Evolutionary conservation across 1,140 invertebrate genomes (phyloP), one percentile per base, ranked within the genome.

Genomic region (Drosophila sproati): DNA sequence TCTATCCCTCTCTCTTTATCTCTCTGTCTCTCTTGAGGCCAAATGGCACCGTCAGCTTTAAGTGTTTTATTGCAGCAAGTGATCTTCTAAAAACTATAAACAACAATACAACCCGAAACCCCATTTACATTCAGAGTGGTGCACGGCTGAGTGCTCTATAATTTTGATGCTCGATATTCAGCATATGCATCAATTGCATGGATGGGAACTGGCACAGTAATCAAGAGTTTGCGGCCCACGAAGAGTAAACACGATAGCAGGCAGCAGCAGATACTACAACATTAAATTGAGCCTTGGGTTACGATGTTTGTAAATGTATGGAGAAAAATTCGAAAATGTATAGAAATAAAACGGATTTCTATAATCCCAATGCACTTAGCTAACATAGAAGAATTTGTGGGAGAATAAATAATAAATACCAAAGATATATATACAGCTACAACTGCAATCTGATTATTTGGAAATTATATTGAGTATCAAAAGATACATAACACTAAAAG

Each of bases 31-130:
- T 51, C 80, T 76, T 10, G 76, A 39, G 80, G 80, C 74, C 70
- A 82, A 82, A 75, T 81, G 79, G 69, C 59, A 54, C 66, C 70
- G 39, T 73, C 63, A 37, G 34, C 80, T 72, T 74, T 77, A 85
- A 85, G 78, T 81, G 85, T 82, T 83, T 87, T 88, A 88, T 80
- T 80, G 80, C 83, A 78, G 75, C 79, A 88, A 88, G 83, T 87
- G 82, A 87, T 87, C 82, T 86, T 82, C 75, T 81, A 60, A 64
- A 75, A 75, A 73, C 62, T 59, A 80, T 78, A 85, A 85, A 60
- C 80, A 39, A 50, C 77, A 61, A 34, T 43, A 43, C 61, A 61
- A 63, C 31, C 55, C 34, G 48, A 71, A 67, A 37, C 41, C 48
- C 32, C 56, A 73, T 69, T 73, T 55, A 39, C 48, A 68, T 73